Conservation (phyloP, 2,113 vertebrate genomes). For the Hirundichthys speculiger region DNA sequence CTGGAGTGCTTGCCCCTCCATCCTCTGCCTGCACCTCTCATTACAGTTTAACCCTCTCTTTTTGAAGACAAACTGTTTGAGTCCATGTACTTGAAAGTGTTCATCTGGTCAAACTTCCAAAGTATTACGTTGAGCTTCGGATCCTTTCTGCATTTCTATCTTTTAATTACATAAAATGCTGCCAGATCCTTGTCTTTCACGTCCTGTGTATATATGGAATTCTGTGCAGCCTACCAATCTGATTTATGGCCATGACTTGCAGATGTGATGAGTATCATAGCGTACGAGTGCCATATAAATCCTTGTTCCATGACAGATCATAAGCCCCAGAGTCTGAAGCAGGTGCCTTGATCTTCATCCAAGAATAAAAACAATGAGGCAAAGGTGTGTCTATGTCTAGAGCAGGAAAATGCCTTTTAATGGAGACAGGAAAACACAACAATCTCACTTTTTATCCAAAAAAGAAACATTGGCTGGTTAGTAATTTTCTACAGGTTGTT, state of each 20-base stretch:
- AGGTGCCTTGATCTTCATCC: conserved; percentile 64
- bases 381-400: conserved; percentile 45
- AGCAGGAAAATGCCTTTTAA: conserved; percentile 53
- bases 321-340: conserved; percentile 37
- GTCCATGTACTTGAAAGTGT: background rate
- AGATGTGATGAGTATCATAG: conserved; percentile 65
- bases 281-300: conserved; percentile 64
- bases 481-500: conserved; percentile 8
- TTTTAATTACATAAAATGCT: conserved; percentile 14
- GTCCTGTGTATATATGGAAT: background rate
- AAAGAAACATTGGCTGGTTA: conserved; percentile 8
- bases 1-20: conserved; percentile 41
- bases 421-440: conserved; percentile 50
- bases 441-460: conserved; percentile 23
- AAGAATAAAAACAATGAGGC: conserved; percentile 66
- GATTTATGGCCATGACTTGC: conserved; percentile 59
- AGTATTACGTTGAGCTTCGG: conserved; percentile 9
- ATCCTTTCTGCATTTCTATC: conserved; percentile 2
- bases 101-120: background rate
- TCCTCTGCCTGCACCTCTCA: conserved; percentile 23
- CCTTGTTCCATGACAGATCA: conserved; percentile 50
- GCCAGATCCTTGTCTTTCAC: background rate
- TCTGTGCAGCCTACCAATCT: conserved; percentile 11
- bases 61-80: conserved; percentile 32
- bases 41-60: conserved; percentile 19